phyloP scores from a whole-genome alignment of 1,140 invertebrate species.

The Lanistes nyassanus region DNA sequence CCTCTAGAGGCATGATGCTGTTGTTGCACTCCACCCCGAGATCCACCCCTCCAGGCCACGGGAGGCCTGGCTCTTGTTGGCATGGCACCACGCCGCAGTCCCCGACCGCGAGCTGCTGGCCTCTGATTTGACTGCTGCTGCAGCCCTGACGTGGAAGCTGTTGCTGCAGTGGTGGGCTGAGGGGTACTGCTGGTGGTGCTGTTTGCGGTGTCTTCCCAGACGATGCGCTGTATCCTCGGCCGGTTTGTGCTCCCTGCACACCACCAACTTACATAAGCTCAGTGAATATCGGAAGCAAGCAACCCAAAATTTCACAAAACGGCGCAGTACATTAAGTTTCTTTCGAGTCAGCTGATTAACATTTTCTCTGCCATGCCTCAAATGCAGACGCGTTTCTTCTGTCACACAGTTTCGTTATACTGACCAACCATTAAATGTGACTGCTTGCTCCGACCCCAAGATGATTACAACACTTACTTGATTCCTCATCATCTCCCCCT shows the following conservation, averaged over 20 bases:
- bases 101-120: background rate
- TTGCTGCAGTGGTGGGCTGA: conserved; percentile 23
- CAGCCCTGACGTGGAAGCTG: conserved; percentile 17
- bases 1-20: conserved; percentile 2
- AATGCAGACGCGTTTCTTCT: too few species aligned
- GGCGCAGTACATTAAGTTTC: background rate
- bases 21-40: conserved; percentile 3
- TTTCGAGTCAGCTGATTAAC: background rate
- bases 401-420: background rate
- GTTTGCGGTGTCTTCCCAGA: conserved; percentile 34
- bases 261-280: background rate
- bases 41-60: conserved; percentile 8
- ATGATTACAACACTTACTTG: conserved; percentile 16
- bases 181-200: background rate
- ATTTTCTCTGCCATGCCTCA: background rate
- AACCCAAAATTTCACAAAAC: background rate
- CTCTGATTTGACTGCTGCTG: conserved; percentile 18
- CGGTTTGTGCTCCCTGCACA: conserved; percentile 46
- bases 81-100: conserved; percentile 6
- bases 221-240: conserved; percentile 51
- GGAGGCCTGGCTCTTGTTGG: conserved; percentile 17
- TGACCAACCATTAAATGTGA: background rate
- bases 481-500: conserved; percentile 8
- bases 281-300: background rate
- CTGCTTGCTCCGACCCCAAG: background rate